Conservation (phyloP, 1,140 invertebrate genomes). For the Papilio polyxenes region DNA sequence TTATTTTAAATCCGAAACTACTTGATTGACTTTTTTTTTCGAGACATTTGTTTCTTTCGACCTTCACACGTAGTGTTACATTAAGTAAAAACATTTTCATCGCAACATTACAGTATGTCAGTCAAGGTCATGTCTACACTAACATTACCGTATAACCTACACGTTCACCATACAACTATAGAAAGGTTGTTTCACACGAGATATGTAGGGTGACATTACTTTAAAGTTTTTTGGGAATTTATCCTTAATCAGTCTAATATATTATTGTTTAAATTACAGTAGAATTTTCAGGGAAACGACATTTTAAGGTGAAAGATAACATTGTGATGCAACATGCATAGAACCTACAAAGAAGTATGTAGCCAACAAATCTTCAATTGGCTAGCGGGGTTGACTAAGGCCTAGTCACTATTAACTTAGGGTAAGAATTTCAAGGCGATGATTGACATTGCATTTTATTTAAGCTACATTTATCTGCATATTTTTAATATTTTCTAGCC, state of each 20-base stretch:
- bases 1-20: neutral
- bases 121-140: constrained; percentile 20
- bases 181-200: neutral
- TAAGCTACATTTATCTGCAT: no score
- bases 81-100: constrained; percentile 4
- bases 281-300: neutral
- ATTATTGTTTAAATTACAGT: neutral
- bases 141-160: neutral
- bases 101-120: constrained; percentile 2
- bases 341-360: neutral
- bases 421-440: no score
- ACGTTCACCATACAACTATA: neutral
- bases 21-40: neutral
- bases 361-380: neutral
- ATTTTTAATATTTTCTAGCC: no score
- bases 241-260: neutral
- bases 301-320: neutral
- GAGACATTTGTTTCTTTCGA: neutral
- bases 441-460: no score
- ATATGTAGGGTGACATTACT: neutral
- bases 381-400: neutral
- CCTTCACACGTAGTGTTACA: neutral
- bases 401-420: neutral
- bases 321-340: neutral
- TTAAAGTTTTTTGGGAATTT: neutral